A percentile compares a stretch with the other conserved stretches of the same genome.
Evolutionary conservation across 2,113 vertebrate genomes (phyloP).

Genomic region (Erythrocercus mccallii): DNA sequence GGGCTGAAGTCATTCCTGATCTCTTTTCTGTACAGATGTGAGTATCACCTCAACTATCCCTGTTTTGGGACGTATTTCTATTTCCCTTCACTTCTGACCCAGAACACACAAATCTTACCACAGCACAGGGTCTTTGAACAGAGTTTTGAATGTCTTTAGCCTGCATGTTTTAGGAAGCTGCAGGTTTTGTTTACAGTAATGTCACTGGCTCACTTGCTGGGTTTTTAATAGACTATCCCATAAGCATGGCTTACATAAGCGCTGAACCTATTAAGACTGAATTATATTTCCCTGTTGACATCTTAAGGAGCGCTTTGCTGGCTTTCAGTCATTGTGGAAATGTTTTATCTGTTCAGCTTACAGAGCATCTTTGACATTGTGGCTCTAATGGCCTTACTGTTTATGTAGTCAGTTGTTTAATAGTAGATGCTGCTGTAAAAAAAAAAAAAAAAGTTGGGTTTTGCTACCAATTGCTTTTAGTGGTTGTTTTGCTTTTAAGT

Average conservation of each 20-base stretch:
- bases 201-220: not conserved
- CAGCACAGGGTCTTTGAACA: not conserved
- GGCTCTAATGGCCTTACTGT: constrained; percentile 40
- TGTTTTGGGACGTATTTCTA: not conserved
- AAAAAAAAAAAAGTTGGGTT: not conserved
- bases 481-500: not conserved
- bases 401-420: constrained; percentile 47
- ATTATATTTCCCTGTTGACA: constrained; percentile 58
- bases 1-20: not conserved
- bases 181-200: constrained; percentile 27
- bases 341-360: constrained; percentile 28
- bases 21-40: not conserved
- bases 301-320: constrained; percentile 34
- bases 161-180: not conserved
- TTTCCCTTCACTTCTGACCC: not conserved
- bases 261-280: constrained; percentile 49
- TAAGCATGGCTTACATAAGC: constrained; percentile 38
- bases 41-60: not conserved
- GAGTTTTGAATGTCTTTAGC: not conserved
- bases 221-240: constrained; percentile 9
- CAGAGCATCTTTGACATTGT: constrained; percentile 19
- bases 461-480: not conserved
- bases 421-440: not conserved
- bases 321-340: constrained; percentile 28
- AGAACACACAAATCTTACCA: not conserved